Evolutionary conservation across 1,140 invertebrate genomes (phyloP).

Genomic region (Psilanteris sp.): DNA sequence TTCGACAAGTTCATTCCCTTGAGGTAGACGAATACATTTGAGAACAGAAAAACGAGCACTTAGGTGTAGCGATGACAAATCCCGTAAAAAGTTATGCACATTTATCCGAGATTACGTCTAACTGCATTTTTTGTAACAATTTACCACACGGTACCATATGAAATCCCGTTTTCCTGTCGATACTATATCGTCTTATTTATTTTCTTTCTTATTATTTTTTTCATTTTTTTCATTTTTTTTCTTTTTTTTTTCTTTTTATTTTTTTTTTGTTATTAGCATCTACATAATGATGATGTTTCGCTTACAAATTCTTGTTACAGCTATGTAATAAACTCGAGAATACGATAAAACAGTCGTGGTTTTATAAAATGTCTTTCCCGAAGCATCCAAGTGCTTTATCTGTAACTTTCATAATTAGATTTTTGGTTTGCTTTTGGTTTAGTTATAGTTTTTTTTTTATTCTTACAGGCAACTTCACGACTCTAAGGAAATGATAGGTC

Average conservation of each 20-base stretch:
- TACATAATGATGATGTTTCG: conserved; percentile 49
- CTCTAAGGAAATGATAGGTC: conserved; percentile 32
- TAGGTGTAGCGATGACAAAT: conserved; percentile 52
- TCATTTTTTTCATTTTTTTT: too few relatives aligned
- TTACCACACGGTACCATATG: conserved; percentile 14
- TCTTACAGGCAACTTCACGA: conserved; percentile 27
- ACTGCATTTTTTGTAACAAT: conserved; percentile 26
- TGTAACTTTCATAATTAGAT: conserved; percentile 13
- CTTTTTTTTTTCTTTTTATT: conserved; percentile 5
- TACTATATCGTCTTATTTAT: too few relatives aligned
- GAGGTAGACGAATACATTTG: conserved; percentile 7
- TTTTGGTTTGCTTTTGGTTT: conserved; percentile 39
- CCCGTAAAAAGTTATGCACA: conserved; percentile 49
- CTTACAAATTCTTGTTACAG: conserved; percentile 57
- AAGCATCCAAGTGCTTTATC: conserved; percentile 37
- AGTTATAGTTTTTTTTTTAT: background rate
- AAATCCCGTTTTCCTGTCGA: too few relatives aligned
- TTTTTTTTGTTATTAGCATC: conserved; percentile 43
- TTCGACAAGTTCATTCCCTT: too few relatives aligned
- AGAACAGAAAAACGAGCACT: conserved; percentile 49
- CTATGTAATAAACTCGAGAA: conserved; percentile 63
- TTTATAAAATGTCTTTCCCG: conserved; percentile 58
- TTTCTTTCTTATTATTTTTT: too few relatives aligned
- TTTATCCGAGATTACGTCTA: conserved; percentile 51
- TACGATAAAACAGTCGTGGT: conserved; percentile 62